Evolutionary conservation across 2,888 invertebrate genomes (phyloP), one percentile per base, ranked within the genome.

Genomic region (Leptarthrus brevirostris): DNA sequence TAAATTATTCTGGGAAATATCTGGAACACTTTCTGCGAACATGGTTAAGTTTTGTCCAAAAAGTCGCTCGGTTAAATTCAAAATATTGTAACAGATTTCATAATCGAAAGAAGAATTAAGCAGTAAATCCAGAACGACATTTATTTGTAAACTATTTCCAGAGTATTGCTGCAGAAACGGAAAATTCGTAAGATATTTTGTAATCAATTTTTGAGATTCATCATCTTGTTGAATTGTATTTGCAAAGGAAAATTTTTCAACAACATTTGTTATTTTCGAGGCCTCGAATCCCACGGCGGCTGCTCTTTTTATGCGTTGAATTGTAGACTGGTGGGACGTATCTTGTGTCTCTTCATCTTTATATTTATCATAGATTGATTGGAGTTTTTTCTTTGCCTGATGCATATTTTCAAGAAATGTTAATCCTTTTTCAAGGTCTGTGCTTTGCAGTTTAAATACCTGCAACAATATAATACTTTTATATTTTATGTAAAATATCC

Each of bases 361-460:
- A 73, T 84, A 85, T 74, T 81, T 82, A 8, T 81, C 77, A 77
- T 83, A 84, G 16, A 83, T 82, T n/a, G 70, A 73, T 1, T 81
- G 75, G 6, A 85, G 76, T 75, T 83, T 83, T 16, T 79, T 79
- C 74, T 84, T 84, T 5, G 83, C 80, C 54, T 80, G 80, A 71
- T 84, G 87, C 58, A 92, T 86, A 76, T 90, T 89, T 82, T 91
- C 89, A 20, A 90, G 90, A 81, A 91, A 92, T 74, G 87, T 87
- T n/a, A 92, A 88, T 83, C 92, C 91, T 0, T 87, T 87, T 64
- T 90, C 89, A 24, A 92, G 85, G 79, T 87, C 87, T 5, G 89
- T 89, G 77, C 90, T 88, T 72, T 90, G 87, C 79, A 92, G 82
- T 79, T 90, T 88, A 78, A 90, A 92, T 83, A 90, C 90, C 93